These are phyloP conservation scores for Eriosoma lanigerum DNA, from an alignment of 1,140 invertebrate species.

Conservation along the genomic window DNA sequence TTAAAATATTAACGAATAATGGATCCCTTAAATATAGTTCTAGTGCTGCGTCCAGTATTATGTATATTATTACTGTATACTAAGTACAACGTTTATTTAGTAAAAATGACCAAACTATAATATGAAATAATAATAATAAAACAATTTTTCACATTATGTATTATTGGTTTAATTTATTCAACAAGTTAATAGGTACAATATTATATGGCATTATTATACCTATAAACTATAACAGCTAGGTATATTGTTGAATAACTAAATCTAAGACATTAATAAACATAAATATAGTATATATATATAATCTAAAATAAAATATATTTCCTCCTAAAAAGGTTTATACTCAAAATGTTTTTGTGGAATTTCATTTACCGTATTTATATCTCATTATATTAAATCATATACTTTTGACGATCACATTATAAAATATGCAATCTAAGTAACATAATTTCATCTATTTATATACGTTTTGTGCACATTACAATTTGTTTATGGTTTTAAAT, in stretches of 20 bases:
- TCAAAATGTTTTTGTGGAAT: constrained; percentile 1
- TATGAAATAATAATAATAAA: no score
- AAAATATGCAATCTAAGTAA: constrained; percentile 26
- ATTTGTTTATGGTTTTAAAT: constrained; percentile 21
- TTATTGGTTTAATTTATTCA: constrained; percentile 13
- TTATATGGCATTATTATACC: constrained; percentile 23
- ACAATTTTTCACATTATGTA: constrained; percentile 18
- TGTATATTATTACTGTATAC: no score
- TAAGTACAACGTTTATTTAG: no score
- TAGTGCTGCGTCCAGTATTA: no score
- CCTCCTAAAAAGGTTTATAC: constrained; percentile 11
- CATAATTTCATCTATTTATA: constrained; percentile 1
- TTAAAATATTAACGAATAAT: no score
- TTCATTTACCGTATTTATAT: neutral
- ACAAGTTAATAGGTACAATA: constrained; percentile 41
- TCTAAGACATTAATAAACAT: constrained; percentile 34
- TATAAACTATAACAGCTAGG: neutral
- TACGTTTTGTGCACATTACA: neutral
- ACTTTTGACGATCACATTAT: constrained; percentile 9
- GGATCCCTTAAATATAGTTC: no score
- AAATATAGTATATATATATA: neutral
- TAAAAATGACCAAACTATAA: no score
- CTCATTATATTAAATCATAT: no score
- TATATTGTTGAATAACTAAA: neutral
- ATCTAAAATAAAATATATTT: constrained; percentile 43